Evolutionary conservation across 2,113 vertebrate genomes (phyloP).

Genomic region (cattle (Bos taurus)): ARS-UCD2.0 NC_037342.1:30034001-30034500

Average conservation of each 20-base stretch:
- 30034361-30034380: neutral
- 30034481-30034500: neutral
- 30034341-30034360: no score
- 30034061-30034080: neutral
- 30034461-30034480: neutral
- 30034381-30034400: neutral
- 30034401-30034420: neutral
- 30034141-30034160: neutral
- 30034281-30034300: neutral
- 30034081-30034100: neutral
- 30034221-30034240: neutral
- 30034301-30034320: neutral
- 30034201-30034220: neutral
- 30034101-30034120: neutral
- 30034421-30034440: neutral
- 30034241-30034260: neutral
- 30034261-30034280: neutral
- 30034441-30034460: neutral
- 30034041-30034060: neutral
- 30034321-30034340: neutral
- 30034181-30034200: neutral
- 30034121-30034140: neutral
- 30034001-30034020: neutral
- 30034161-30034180: neutral
- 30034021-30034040: fast-evolving